Percentiles rank a stretch among this genome's conserved stretches.
Evolutionary conservation across 1,140 invertebrate genomes (phyloP).

Genomic region (Hyphantria cunea): DNA sequence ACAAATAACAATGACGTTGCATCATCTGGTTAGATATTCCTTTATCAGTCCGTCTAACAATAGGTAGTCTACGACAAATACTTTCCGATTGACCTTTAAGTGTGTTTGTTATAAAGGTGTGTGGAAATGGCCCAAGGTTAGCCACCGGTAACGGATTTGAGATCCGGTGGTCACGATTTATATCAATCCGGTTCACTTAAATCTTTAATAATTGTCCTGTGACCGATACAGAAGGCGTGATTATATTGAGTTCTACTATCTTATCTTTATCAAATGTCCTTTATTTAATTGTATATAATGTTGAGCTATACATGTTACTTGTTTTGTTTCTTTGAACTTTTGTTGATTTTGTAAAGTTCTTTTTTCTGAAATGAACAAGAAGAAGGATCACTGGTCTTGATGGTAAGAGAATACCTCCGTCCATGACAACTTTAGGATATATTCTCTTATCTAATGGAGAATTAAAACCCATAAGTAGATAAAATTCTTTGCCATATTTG

Average conservation of each 20-base stretch:
- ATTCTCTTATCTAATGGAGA: too few relatives aligned
- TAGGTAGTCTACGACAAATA: conserved; percentile 35
- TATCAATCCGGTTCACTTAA: conserved; percentile 41
- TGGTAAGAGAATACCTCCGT: too few relatives aligned
- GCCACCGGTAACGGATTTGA: conserved; percentile 61
- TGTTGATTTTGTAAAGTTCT: too few relatives aligned
- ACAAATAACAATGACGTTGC: conserved; percentile 2
- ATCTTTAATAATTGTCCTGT: conserved; percentile 51
- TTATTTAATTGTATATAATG: conserved; percentile 5
- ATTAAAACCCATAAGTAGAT: too few relatives aligned
- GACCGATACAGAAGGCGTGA: conserved; percentile 41
- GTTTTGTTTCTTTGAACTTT: too few relatives aligned
- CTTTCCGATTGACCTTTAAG: conserved; percentile 76
- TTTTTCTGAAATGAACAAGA: too few relatives aligned
- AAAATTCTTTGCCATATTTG: too few relatives aligned
- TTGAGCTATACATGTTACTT: not conserved
- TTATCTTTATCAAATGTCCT: conserved; percentile 7
- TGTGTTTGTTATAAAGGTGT: conserved; percentile 49
- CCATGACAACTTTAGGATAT: too few relatives aligned
- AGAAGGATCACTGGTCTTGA: too few relatives aligned
- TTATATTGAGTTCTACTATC: conserved; percentile 30
- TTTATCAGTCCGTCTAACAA: conserved; percentile 34
- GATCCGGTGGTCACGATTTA: conserved; percentile 67
- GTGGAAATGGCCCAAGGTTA: conserved; percentile 75
- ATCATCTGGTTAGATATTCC: conserved; percentile 21